phyloP scores from a whole-genome alignment of 2,888 invertebrate genomes.

The Lepeophtheirus nordmannii region DNA sequence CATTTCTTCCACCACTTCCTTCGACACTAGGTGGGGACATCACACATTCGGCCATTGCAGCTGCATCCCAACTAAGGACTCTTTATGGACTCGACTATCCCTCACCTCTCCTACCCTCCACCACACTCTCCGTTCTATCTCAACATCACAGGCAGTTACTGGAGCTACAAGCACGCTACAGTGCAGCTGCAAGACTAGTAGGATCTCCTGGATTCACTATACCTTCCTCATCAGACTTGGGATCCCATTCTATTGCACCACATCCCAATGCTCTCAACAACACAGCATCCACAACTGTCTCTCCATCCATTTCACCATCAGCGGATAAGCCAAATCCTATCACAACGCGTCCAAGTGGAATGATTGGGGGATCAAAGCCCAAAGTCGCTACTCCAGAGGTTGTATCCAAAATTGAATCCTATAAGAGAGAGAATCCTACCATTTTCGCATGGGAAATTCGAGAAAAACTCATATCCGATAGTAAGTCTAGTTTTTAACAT shows the following conservation, averaged over 20 bases:
- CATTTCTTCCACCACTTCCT: neutral
- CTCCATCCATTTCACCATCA: neutral
- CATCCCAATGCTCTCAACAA: neutral
- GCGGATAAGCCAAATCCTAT: neutral
- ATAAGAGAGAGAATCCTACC: conserved; percentile 93
- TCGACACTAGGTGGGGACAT: neutral
- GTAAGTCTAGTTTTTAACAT: conserved; percentile 40
- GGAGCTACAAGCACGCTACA: conserved; percentile 12
- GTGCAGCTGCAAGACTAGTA: conserved; percentile 3
- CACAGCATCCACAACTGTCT: neutral
- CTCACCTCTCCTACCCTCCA: neutral
- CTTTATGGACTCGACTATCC: neutral
- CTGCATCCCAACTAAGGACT: neutral
- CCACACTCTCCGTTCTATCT: conserved; percentile 8
- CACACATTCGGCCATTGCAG: neutral
- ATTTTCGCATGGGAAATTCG: conserved; percentile 98
- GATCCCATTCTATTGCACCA: too few species aligned
- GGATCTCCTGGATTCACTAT: neutral
- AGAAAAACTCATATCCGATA: conserved; percentile 90
- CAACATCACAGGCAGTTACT: conserved; percentile 14
- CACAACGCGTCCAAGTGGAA: conserved; percentile 44
- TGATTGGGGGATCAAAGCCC: conserved; percentile 88
- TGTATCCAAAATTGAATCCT: conserved; percentile 72
- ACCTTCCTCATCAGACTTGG: neutral
- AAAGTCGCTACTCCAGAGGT: conserved; percentile 78